phyloP scores from a whole-genome alignment of 2,113 vertebrate species.

The Poicephalus gulielmi region DNA sequence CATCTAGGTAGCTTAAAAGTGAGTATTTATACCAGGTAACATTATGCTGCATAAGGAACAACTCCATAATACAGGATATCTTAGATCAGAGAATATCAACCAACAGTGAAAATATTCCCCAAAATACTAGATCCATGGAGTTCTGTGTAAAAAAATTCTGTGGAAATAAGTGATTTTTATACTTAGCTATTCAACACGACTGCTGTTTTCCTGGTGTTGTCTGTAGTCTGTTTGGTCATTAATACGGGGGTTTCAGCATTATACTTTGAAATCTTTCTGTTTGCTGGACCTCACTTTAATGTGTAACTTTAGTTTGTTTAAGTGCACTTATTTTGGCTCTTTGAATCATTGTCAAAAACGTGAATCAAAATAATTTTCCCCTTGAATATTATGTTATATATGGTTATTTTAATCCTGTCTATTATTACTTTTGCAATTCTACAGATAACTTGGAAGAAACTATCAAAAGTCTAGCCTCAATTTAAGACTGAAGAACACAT shows the following conservation, averaged over 20 bases:
- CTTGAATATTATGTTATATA: background rate
- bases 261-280: background rate
- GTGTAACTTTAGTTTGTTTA: background rate
- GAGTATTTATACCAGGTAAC: background rate
- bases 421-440: background rate
- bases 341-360: background rate
- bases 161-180: background rate
- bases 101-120: background rate
- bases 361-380: background rate
- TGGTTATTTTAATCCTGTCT: background rate
- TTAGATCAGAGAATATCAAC: background rate
- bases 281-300: background rate
- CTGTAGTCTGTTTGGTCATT: background rate
- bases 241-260: background rate
- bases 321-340: background rate
- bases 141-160: background rate
- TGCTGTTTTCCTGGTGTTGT: background rate
- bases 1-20: background rate
- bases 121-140: background rate
- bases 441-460: background rate
- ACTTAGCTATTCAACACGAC: background rate
- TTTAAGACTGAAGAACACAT: background rate
- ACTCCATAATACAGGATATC: background rate
- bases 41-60: background rate
- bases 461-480: background rate